Conservation (phyloP, 2,797 vertebrate genomes). For the Pseudotriccus pelzelni region DNA sequence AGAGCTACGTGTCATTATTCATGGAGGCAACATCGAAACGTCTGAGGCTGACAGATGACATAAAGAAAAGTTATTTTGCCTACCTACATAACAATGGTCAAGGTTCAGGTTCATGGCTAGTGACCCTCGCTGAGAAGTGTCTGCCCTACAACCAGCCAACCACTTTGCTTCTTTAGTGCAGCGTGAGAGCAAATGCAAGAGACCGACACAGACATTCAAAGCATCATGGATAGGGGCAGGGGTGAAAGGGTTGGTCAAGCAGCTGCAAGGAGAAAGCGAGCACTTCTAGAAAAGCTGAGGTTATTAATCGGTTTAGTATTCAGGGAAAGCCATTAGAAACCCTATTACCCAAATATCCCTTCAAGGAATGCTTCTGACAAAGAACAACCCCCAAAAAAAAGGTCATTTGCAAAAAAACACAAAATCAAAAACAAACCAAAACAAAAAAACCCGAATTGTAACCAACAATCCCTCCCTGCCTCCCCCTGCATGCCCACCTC, state of each 20-base stretch:
- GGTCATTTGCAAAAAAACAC: neutral
- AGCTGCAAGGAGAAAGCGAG: constrained; percentile 92
- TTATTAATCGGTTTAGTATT: constrained; percentile 91
- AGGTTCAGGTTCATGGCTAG: constrained; percentile 91
- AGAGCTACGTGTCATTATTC: constrained; percentile 72
- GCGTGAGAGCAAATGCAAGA: constrained; percentile 95
- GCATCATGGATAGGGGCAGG: constrained; percentile 96
- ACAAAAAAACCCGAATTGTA: neutral
- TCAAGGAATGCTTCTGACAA: constrained; percentile 36
- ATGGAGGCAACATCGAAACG: constrained; percentile 69
- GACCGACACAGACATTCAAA: constrained; percentile 91
- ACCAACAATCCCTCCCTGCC: neutral
- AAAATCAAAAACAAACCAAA: neutral
- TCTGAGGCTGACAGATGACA: constrained; percentile 77
- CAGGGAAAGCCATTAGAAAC: constrained; percentile 82
- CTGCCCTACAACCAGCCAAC: constrained; percentile 95
- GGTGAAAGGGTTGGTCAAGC: constrained; percentile 91
- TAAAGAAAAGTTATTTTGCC: constrained; percentile 88
- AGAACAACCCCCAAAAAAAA: neutral
- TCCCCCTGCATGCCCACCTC: neutral
- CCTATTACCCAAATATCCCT: constrained; percentile 97
- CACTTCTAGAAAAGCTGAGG: constrained; percentile 92
- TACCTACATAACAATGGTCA: constrained; percentile 97
- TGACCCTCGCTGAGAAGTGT: constrained; percentile 93
- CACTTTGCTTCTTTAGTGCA: constrained; percentile 89